Evolutionary conservation across 1,140 invertebrate species (phyloP).

Genomic region (Brachionus plicatilis): DNA sequence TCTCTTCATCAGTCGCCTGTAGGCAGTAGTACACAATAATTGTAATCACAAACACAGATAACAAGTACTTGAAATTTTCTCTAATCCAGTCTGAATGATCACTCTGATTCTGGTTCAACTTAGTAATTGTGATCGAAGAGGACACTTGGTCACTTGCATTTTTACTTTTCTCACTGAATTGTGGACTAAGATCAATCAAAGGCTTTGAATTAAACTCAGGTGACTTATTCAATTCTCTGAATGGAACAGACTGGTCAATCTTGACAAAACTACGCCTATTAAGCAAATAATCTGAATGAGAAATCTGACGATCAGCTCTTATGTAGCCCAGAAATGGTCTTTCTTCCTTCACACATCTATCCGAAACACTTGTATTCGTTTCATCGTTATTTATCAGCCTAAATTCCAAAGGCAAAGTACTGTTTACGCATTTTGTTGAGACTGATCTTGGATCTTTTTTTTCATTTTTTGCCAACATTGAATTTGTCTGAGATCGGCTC

Average conservation of each 20-base stretch:
- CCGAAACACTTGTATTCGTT: not conserved
- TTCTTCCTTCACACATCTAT: not conserved
- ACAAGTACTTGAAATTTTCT: not conserved
- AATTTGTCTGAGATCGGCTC: not conserved
- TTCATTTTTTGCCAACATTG: not conserved
- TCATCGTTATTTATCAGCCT: not conserved
- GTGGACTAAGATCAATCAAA: not conserved
- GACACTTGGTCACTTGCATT: not conserved
- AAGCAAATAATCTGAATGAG: not conserved
- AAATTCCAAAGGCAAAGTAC: not conserved
- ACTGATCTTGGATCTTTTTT: not conserved
- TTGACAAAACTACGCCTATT: not conserved
- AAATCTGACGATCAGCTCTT: not conserved
- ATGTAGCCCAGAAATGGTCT: not conserved
- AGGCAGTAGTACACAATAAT: slow-evolving; percentile 12
- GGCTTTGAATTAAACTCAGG: not conserved
- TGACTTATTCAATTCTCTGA: not conserved
- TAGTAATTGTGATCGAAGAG: not conserved
- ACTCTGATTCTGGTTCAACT: not conserved
- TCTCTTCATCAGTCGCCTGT: not conserved
- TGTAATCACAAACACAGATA: not conserved
- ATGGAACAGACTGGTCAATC: not conserved
- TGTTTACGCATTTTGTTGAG: not conserved
- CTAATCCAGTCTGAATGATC: not conserved
- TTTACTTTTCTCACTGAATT: not conserved